Evolutionary conservation across 2,888 invertebrate genomes (phyloP), one percentile per base, ranked within the genome.

Genomic region (Podotricha telesiphe): DNA sequence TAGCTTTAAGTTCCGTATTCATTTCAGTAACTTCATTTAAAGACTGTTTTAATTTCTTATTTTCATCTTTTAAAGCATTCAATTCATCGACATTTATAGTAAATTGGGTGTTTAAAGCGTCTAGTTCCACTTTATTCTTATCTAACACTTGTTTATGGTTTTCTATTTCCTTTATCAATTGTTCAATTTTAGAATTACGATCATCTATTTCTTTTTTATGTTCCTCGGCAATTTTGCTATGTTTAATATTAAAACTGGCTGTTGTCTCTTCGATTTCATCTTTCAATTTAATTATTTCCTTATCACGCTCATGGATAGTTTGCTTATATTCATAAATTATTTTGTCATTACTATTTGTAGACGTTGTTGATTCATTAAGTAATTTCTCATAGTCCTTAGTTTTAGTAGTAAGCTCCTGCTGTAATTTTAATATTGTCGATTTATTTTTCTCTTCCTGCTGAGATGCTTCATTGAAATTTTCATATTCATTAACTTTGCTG

Each of bases 221-320:
- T 75, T 93, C 93, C 78, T 92, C 89, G 0, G 92, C 92, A 56
- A 93, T 93, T 82, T 91, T 92, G 68, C 88, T 92, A 67, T 92
- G 91, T 69, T 91, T 91, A 4, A 92, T 93, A 75, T 93, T 92
- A 71, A 93, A 93, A 77, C 86, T 91, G 13, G 93, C 92, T 40
- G 91, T 89, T 70, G 87, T 82, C 80, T 90, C 84, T 73, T 90
- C 90, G 65, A 93, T 88, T 76, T 94, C 93, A 68, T 88, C 87
- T 77, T 90, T 89, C 6, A 94, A 80, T 80, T 91, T 93, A 61
- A 94, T 89, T 37, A 93, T 89, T 80, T 94, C 93, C 78, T 92
- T 93, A 76, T 94, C 94, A 77, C 94, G 92, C 77, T 94, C 94
- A 71, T 92, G 91, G 53, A 94, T 83, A 5, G 89, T 88, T 78